phyloP scores from a whole-genome alignment of 2,113 vertebrate genomes.

The Cephalopholis sonnerati region DNA sequence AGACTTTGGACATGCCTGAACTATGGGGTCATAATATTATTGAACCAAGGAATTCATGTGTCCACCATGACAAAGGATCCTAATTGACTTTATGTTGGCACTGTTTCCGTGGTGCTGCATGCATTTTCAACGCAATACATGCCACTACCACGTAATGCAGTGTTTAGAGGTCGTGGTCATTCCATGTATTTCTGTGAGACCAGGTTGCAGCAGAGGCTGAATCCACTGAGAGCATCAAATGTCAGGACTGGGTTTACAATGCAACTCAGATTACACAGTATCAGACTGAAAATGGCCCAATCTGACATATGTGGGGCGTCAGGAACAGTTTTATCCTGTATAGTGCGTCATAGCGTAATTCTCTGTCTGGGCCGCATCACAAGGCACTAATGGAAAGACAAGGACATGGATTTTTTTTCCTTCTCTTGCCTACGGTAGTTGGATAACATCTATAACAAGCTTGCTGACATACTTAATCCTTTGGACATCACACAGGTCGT shows the following conservation, averaged over 20 bases:
- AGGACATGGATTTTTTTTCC: neutral
- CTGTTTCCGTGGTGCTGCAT: too few relatives aligned
- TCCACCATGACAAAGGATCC: too few relatives aligned
- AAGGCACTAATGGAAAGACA: neutral
- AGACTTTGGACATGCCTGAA: too few relatives aligned
- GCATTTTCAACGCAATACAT: too few relatives aligned
- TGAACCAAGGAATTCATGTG: too few relatives aligned
- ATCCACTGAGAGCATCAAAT: constrained; percentile 17
- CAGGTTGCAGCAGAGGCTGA: constrained; percentile 1
- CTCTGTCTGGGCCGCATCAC: neutral
- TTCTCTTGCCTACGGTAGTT: neutral
- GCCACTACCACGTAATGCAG: too few relatives aligned
- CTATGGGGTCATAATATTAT: too few relatives aligned
- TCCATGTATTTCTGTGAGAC: too few relatives aligned
- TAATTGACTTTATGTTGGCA: too few relatives aligned
- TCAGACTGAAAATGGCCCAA: neutral
- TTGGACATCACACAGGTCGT: neutral
- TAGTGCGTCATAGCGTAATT: neutral
- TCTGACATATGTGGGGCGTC: neutral
- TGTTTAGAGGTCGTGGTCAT: too few relatives aligned
- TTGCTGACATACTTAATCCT: neutral
- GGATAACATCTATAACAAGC: neutral
- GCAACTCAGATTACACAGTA: constrained; percentile 16
- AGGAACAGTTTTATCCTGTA: neutral
- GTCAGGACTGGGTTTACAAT: neutral